Conservation (phyloP, 2,797 vertebrate genomes). For the Emys orbicularis region DNA sequence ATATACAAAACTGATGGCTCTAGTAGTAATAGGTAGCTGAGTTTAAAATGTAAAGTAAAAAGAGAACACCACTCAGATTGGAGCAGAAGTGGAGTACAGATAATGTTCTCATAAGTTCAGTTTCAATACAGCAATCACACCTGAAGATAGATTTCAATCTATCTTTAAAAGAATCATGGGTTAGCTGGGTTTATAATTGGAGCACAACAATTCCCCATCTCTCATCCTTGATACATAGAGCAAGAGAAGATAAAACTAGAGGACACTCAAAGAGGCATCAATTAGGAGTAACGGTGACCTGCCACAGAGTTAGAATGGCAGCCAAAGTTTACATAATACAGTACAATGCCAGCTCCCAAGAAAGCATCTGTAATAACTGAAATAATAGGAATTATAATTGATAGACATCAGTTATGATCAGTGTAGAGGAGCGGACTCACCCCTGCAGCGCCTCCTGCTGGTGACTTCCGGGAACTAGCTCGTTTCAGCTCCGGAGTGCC, state of each 20-base stretch:
- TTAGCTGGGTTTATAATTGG: not conserved
- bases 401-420: not conserved
- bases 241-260: not conserved
- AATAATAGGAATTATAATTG: accelerated
- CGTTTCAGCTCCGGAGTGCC: too few relatives aligned
- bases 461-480: too few relatives aligned
- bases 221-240: not conserved
- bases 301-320: not conserved
- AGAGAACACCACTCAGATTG: not conserved
- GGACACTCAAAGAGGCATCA: not conserved
- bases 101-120: not conserved
- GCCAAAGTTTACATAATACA: not conserved
- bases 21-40: not conserved
- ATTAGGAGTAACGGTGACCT: not conserved
- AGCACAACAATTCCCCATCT: not conserved
- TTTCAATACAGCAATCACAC: not conserved
- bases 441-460: too few relatives aligned
- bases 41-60: not conserved
- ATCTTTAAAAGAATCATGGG: not conserved
- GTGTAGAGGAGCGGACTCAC: too few relatives aligned
- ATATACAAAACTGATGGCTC: not conserved
- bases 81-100: not conserved
- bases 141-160: not conserved
- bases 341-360: not conserved
- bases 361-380: not conserved